A percentile compares a stretch with the other conserved stretches of the same genome.
Evolutionary conservation across 1,140 invertebrate genomes (phyloP).

Genomic region (Cryptotermes secundus): DNA sequence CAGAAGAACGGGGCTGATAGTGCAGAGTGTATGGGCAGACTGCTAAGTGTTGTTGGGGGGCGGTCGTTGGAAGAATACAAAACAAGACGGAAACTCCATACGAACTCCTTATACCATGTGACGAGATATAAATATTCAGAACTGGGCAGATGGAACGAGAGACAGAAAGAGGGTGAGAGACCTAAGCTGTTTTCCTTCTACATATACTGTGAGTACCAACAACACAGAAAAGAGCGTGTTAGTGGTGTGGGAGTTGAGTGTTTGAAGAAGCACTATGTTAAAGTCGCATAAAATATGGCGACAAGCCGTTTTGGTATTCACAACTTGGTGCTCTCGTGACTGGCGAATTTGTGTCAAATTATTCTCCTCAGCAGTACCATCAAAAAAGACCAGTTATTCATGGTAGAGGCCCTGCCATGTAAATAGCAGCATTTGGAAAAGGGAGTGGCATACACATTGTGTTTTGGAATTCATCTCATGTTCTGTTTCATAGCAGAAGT

Average conservation of each 20-base stretch:
- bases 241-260: background rate
- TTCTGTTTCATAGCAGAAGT: background rate
- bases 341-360: constrained; percentile 4
- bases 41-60: background rate
- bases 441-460: background rate
- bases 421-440: background rate
- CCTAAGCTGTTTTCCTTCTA: background rate
- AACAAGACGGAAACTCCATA: background rate
- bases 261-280: background rate
- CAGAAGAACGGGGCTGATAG: too few species aligned
- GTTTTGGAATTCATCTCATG: background rate
- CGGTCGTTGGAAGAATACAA: background rate
- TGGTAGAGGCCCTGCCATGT: background rate
- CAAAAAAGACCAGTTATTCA: background rate
- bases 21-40: background rate
- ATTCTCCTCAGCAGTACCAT: background rate
- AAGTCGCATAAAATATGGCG: background rate
- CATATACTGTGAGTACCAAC: background rate
- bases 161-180: background rate
- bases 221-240: background rate
- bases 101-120: background rate
- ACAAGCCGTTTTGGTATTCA: background rate
- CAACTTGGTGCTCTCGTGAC: background rate
- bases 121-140: background rate
- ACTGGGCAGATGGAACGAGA: background rate